Base-by-base conservation (phyloP, 2,113 vertebrate species). In the Hypanus sabinus region DNA sequence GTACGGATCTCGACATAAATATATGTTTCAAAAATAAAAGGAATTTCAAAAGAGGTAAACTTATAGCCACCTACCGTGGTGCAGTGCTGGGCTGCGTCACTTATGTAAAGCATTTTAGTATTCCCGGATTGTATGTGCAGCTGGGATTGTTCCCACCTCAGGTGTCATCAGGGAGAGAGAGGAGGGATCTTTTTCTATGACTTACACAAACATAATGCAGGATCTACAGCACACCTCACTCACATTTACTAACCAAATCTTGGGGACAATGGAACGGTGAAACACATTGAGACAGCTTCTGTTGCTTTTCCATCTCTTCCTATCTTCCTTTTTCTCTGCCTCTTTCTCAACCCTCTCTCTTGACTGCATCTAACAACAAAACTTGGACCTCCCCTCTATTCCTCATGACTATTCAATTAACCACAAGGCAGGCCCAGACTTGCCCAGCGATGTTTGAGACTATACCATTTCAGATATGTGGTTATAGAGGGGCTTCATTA, bases 361-460 rank as follows among this genome's bases (percentile, higher is more conserved):
- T 95, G 94, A 95, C 96, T 97, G 97, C 97, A 98, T 98, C 98
- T 96, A 98, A 98, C 98, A 98, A 98, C 98, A 98, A 97, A 98
- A 96, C 95, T 55, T 94, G 73, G 81, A 95, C 97, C 97, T 95
- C 98, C 97, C 96, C 97, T 95, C 95, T 96, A 96, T 96, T 96
- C 96, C 97, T 98, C 97, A 98, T 98, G 97, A 98, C 96, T 98
- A 97, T 98, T 98, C 98, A 98, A 98, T 96, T 97, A 96, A 95
- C 94, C 22, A 36, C 95, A 90, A 95, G 97, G 97, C 99, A 99
- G 97, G 98, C 94, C 96, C 95, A 96, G 96, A 95, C 99, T 98
- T 99, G 98, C 97, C 98, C 96, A 81, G 76, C 94, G 96, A 96
- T 96, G 97, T 96, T 97, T 96, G 95, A 97, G 96, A 97, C 96